Conservation (phyloP, 2,888 invertebrate genomes). For the Philereme transversata region DNA sequence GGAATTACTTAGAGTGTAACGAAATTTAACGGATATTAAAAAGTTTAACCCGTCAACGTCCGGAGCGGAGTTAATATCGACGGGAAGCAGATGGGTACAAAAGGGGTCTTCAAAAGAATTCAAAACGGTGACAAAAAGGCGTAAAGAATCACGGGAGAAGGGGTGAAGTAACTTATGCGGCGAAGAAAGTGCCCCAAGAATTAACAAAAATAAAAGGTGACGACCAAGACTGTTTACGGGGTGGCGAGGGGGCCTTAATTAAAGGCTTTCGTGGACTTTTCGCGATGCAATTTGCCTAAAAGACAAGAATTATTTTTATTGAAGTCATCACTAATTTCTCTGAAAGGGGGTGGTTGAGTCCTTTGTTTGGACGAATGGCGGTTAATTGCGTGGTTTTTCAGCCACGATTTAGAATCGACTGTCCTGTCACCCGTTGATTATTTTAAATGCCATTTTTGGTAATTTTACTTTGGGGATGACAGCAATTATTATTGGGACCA, state of each 20-base stretch:
- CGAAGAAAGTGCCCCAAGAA: conserved; percentile 78
- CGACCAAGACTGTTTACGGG: conserved; percentile 79
- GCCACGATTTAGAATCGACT: conserved; percentile 46
- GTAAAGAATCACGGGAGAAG: conserved; percentile 77
- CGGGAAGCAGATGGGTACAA: conserved; percentile 82
- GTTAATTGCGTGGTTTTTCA: conserved; percentile 77
- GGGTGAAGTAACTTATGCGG: conserved; percentile 83
- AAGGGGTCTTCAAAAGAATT: conserved; percentile 82
- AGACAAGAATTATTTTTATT: conserved; percentile 85
- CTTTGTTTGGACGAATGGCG: conserved; percentile 80
- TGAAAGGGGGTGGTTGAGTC: conserved; percentile 61
- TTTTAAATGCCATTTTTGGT: conserved; percentile 42
- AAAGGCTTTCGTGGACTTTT: conserved; percentile 81
- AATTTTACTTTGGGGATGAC: not conserved
- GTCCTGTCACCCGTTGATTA: conserved; percentile 53
- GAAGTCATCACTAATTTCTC: conserved; percentile 84
- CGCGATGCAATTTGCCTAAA: conserved; percentile 84
- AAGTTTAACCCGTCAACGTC: conserved; percentile 78
- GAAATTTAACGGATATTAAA: conserved; percentile 84
- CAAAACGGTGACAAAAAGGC: conserved; percentile 83
- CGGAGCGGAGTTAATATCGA: conserved; percentile 81
- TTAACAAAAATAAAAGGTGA: conserved; percentile 84
- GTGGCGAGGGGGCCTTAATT: conserved; percentile 78
- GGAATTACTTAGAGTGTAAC: conserved; percentile 75
- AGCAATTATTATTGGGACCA: too few relatives aligned